Conservation (phyloP, 2,113 vertebrate species). For the Hystrix brachyura region DNA sequence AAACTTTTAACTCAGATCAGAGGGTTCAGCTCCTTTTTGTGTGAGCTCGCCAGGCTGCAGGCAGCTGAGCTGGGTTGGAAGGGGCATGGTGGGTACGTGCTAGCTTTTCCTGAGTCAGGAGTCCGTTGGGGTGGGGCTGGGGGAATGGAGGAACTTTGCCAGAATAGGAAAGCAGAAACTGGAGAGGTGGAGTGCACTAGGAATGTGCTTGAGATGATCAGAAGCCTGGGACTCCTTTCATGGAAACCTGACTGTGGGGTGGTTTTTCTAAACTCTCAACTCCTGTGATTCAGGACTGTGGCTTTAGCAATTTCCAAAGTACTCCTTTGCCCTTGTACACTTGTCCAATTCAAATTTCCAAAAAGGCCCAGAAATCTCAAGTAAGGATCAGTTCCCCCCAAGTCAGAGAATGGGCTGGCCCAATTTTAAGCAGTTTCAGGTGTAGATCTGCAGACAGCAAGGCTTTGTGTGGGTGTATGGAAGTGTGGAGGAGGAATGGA, state of each 20-base stretch:
- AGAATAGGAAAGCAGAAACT: background rate
- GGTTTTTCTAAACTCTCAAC: conserved; percentile 68
- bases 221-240: conserved; percentile 63
- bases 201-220: conserved; percentile 45
- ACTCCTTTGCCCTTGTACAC: conserved; percentile 43
- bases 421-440: conserved; percentile 24
- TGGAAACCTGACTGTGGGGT: conserved; percentile 47
- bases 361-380: conserved; percentile 60
- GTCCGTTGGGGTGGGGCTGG: background rate
- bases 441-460: conserved; percentile 35
- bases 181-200: background rate
- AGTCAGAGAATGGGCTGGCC: conserved; percentile 21
- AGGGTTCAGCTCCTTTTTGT: background rate
- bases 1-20: conserved; percentile 70
- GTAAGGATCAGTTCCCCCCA: conserved; percentile 51
- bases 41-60: background rate
- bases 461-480: conserved; percentile 37
- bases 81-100: background rate
- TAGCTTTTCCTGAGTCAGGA: background rate
- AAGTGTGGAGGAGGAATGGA: background rate
- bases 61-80: background rate
- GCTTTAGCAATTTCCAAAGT: conserved; percentile 66
- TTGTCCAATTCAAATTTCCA: conserved; percentile 56
- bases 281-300: conserved; percentile 31
- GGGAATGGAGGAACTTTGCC: background rate